Evolutionary conservation across 30 jellyfish, hydroid and myxozoan species (phyloP), one percentile per base, ranked within the genome.

Genomic region (Rhopilema esculentum): DNA sequence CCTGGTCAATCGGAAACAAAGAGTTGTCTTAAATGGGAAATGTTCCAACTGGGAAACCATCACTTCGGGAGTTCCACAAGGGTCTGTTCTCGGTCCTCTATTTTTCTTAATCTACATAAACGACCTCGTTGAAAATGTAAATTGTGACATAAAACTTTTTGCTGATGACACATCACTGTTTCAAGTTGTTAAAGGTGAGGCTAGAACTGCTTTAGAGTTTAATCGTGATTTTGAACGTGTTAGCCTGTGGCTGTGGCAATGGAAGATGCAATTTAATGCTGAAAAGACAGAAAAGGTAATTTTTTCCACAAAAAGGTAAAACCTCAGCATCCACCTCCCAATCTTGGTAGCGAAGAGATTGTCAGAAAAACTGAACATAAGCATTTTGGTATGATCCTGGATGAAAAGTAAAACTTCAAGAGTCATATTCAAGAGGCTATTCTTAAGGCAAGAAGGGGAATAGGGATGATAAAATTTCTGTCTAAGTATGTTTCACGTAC

Each of bases 41-140:
- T 77, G 87, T 24, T 77, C 87, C 57, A 77, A 77, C 18, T 77
- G 76, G 87, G 87, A 77, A 51, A 24, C 22, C n/a, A n/a, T n/a
- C n/a, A n/a, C n/a, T n/a, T n/a, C n/a, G n/a, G n/a, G n/a, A n/a
- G n/a, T n/a, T n/a, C n/a, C n/a, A n/a, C n/a, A n/a, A n/a, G n/a
- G n/a, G n/a, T n/a, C n/a, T n/a, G n/a, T n/a, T n/a, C n/a, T n/a
- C n/a, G n/a, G n/a, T n/a, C n/a, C n/a, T n/a, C n/a, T n/a, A n/a
- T n/a, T n/a, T n/a, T n/a, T n/a, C n/a, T n/a, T n/a, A n/a, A n/a
- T n/a, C n/a, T n/a, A n/a, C n/a, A n/a, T n/a, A n/a, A n/a, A n/a
- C n/a, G n/a, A n/a, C n/a, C n/a, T n/a, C n/a, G n/a, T n/a, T n/a
- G n/a, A n/a, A n/a, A n/a, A n/a, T n/a, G n/a, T n/a, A n/a, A n/a